These are phyloP conservation scores for Pocillopora meandrina DNA, from an alignment of 92 coral and sea anemone genomes.

Conservation along the genomic window DNA sequence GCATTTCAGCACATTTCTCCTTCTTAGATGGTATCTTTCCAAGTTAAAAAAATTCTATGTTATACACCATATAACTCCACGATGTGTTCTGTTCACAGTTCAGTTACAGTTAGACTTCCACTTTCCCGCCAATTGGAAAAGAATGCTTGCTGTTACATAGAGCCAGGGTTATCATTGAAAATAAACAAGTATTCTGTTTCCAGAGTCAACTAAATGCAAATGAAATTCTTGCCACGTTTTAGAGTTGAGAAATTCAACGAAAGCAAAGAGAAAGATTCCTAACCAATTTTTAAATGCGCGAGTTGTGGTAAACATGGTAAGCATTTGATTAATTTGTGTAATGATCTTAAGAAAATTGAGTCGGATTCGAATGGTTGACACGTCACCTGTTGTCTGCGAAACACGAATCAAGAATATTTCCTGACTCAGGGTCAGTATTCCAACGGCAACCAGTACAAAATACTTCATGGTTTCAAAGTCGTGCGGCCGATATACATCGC, in stretches of 20 bases:
- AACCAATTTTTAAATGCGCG: not conserved
- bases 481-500: no score
- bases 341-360: not conserved
- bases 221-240: not conserved
- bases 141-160: not conserved
- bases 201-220: not conserved
- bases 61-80: no score
- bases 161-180: not conserved
- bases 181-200: not conserved
- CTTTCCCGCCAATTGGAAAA: not conserved
- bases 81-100: no score
- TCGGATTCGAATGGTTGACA: no score
- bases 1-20: no score
- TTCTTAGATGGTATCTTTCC: no score
- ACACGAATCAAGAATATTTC: not conserved
- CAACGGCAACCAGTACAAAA: not conserved
- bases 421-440: not conserved
- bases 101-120: not conserved
- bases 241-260: not conserved
- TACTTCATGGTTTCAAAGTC: not conserved
- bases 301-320: not conserved
- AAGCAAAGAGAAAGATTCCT: not conserved
- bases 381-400: not conserved
- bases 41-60: no score
- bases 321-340: not conserved